Evolutionary conservation across 2,797 vertebrate species (phyloP), one percentile per base, ranked within the genome.

Genomic region (Rhyacichthys aspro): DNA sequence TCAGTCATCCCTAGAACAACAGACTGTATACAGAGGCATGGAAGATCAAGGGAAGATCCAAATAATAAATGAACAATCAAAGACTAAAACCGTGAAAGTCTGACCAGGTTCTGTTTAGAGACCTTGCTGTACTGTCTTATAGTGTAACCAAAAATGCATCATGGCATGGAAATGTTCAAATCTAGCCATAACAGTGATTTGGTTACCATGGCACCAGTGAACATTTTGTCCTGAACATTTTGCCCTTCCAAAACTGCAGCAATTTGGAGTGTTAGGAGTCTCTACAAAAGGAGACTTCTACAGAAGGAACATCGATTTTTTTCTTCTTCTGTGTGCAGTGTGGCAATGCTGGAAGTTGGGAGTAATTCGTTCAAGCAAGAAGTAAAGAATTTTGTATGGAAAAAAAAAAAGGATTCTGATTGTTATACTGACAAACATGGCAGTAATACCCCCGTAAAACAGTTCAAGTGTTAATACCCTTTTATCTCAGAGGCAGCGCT

Each of bases 371-470:
- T 38, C 37, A 10, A 38, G 34, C 19, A 39, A 64, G 36, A 65
- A 49, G 43, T 47, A 54, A 54, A 44, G 56, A 23, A 39, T 50
- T 61, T 43, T 37, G 34, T 70, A 39, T 43, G 28, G 23, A n/a
- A n/a, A n/a, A 5, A 23, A 23, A 8, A 3, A 63, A 69, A 60
- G 34, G 53, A 49, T 33, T 59, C 33, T 50, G 58, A 71, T 58
- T 55, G 50, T 57, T 33, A n/a, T n/a, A n/a, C n/a, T n/a, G n/a
- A n/a, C n/a, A n/a, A n/a, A 17, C 60, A 73, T 59, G 52, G 54
- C 48, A 15, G 49, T 59, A 41, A 33, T 70, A 56, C 45, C 17
- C 48, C 8, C 42, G 1, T 17, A 48, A 43, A 70, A 75, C 64
- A 72, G 37, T 52, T 36, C 59, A 62, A 55, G 23, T 46, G 18